A percentile compares a stretch with the other conserved stretches of the same genome.
phyloP scores from a whole-genome alignment of 2,888 invertebrate species.

The Corythucha ciliata region DNA sequence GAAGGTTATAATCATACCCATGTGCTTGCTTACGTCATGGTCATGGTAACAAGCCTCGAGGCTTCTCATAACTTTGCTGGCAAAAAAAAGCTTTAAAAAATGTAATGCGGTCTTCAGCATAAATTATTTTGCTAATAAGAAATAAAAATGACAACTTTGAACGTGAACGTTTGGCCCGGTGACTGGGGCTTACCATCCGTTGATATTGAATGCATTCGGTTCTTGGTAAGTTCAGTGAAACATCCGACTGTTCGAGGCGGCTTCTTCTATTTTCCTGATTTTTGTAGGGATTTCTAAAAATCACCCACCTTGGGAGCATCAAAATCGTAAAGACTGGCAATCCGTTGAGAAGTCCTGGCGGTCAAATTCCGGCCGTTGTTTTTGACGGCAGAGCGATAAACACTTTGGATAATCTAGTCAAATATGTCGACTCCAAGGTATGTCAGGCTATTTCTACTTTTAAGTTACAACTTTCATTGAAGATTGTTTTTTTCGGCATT shows the following conservation, averaged over 20 bases:
- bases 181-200: conserved; percentile 82
- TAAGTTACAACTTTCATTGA: neutral
- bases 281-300: conserved; percentile 56
- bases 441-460: conserved; percentile 14
- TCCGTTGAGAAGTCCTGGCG: conserved; percentile 65
- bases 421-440: conserved; percentile 58
- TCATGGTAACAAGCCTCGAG: too few relatives aligned
- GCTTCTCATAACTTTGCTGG: too few relatives aligned
- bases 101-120: too few relatives aligned
- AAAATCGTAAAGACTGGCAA: conserved; percentile 57
- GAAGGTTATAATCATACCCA: neutral
- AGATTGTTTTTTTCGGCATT: conserved; percentile 13
- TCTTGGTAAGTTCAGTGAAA: conserved; percentile 51
- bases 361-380: conserved; percentile 59
- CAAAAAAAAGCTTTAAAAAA: too few relatives aligned
- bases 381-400: conserved; percentile 50
- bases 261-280: conserved; percentile 24
- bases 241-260: too few relatives aligned
- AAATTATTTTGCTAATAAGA: too few relatives aligned
- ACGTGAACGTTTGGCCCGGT: conserved; percentile 71
- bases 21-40: too few relatives aligned
- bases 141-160: too few relatives aligned
- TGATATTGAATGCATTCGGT: conserved; percentile 71
- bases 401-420: conserved; percentile 58
- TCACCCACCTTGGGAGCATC: conserved; percentile 66